phyloP scores from a whole-genome alignment of 2,113 vertebrate genomes.

The Scophthalmus maximus region DNA sequence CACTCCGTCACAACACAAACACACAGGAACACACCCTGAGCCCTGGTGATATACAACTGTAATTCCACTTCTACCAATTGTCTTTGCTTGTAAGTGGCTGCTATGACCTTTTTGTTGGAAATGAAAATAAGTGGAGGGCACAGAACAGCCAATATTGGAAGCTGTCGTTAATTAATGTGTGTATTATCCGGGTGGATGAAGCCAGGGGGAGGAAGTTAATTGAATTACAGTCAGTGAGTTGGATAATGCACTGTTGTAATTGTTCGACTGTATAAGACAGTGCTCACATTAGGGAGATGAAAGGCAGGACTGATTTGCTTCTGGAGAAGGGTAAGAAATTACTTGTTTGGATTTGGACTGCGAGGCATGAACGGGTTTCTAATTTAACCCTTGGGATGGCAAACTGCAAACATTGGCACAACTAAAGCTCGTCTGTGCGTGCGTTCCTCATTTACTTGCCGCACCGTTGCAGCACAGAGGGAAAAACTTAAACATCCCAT shows the following conservation, averaged over 20 bases:
- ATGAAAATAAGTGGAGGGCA: slow-evolving; percentile 80
- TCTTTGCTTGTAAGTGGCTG: slow-evolving; percentile 71
- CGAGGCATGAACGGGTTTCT: slow-evolving; percentile 58
- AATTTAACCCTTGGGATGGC: slow-evolving; percentile 61
- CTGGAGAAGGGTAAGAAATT: slow-evolving; percentile 62
- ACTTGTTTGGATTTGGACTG: slow-evolving; percentile 68
- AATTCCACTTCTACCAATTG: slow-evolving; percentile 73
- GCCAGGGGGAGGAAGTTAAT: slow-evolving; percentile 79
- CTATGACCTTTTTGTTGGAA: slow-evolving; percentile 78
- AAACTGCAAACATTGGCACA: slow-evolving; percentile 30
- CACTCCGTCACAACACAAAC: slow-evolving; percentile 12
- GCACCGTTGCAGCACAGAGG: background rate
- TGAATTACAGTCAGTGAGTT: slow-evolving; percentile 82
- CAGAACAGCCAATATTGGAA: slow-evolving; percentile 81
- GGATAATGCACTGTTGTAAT: slow-evolving; percentile 80
- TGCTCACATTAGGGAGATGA: slow-evolving; percentile 67
- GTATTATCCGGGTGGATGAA: slow-evolving; percentile 79
- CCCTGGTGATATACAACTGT: slow-evolving; percentile 51
- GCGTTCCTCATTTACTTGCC: slow-evolving; percentile 4
- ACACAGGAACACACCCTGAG: background rate
- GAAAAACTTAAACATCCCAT: background rate
- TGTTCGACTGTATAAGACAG: slow-evolving; percentile 75
- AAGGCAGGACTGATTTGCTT: slow-evolving; percentile 64
- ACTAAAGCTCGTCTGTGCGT: slow-evolving; percentile 4
- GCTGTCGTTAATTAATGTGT: slow-evolving; percentile 82